Conservation (phyloP, 37 sponge, comb jelly and placozoan species). For the Geodia barretti region DNA sequence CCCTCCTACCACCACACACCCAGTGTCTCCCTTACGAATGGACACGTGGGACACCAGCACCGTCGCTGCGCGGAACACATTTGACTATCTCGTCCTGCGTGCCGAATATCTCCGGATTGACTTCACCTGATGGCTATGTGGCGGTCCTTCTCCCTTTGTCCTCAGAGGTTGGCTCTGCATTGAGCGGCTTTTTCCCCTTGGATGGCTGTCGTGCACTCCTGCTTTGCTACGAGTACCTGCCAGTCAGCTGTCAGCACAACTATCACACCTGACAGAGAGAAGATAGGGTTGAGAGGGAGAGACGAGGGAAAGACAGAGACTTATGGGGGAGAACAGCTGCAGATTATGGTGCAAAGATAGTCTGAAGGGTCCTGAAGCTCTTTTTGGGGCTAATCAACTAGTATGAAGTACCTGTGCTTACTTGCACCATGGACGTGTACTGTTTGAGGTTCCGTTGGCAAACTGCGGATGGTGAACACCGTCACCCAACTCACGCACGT, state of each 20-base stretch:
- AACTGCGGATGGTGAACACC: constrained; percentile 33
- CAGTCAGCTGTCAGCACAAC: constrained; percentile 68
- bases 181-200: no score
- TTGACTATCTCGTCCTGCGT: neutral
- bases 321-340: no score
- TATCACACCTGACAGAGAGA: no score
- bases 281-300: no score
- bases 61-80: constrained; percentile 52
- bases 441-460: constrained; percentile 54
- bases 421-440: constrained; percentile 74
- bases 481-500: constrained; percentile 9
- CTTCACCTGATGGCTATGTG: constrained; percentile 17
- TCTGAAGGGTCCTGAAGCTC: neutral
- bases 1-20: constrained; percentile 76
- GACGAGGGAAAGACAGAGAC: no score
- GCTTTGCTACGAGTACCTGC: constrained; percentile 56
- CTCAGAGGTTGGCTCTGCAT: constrained; percentile 56
- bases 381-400: neutral
- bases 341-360: neutral
- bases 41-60: constrained; percentile 50
- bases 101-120: neutral
- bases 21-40: constrained; percentile 57
- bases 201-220: no score
- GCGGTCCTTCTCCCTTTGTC: neutral
- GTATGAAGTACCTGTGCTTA: constrained; percentile 48